Evolutionary conservation across 2,797 vertebrate species (phyloP), one percentile per base, ranked within the genome.

Genomic region (Sarcophilus harrisii): DNA sequence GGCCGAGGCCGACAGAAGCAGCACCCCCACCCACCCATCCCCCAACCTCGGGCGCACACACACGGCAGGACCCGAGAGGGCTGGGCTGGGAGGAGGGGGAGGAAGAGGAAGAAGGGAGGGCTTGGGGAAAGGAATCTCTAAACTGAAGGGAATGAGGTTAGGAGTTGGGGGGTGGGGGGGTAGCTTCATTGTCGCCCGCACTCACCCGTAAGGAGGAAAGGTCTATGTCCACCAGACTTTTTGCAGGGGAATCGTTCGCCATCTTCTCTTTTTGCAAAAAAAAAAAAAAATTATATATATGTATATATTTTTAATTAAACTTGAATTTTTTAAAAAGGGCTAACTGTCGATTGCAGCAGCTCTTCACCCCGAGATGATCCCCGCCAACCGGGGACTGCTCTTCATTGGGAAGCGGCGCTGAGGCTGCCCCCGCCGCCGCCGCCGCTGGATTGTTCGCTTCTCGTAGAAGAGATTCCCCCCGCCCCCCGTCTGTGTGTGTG

Each of bases 231-330:
- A 99, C 99, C 98, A 99, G 99, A 98, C 99, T 99, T 98, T 99
- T 99, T 66, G 99, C 99, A 97, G 99, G 99, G 97, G 99, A 99
- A 96, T 99, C 99, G 99, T 99, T 99, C 99, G 99, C 99, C 99
- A 99, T 99, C 98, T 99, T 99, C 98, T 96, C 98, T 97, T 96
- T 73, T 58, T 90, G 87, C 58, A 89, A 27, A 55, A 59, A 28
- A 89, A 49, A 58, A 59, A 28, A 89, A 49, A 58, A 24, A 18
- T 57, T 55, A 54, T 54, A 27, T 49, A n/a, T 29, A 90, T 5
- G 32, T 24, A 58, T 21, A 58, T 21, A 8, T 81, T 49, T 58
- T 54, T 24, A 92, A 93, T 91, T 57, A 1, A 87, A 12, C 24
- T 12, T 55, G 5, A 95, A 95, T 89, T 62, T 49, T 60, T 93